A percentile compares a stretch with the other conserved stretches of the same genome.
Evolutionary conservation across 2,888 invertebrate species (phyloP).

Genomic region (Drosophila barbarae): DNA sequence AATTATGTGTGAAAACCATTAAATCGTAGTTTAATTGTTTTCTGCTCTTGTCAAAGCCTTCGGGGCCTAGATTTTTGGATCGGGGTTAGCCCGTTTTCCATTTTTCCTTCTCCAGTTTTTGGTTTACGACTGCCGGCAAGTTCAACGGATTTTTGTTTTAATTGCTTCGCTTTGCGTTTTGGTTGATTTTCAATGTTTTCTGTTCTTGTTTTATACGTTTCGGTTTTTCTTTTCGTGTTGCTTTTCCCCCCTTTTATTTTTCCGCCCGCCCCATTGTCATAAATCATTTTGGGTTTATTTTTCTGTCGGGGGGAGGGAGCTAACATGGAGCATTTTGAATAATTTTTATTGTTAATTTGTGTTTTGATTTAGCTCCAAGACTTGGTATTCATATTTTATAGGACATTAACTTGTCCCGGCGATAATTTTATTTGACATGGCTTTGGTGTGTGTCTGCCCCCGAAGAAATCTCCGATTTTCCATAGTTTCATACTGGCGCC

Average conservation of each 20-base stretch:
- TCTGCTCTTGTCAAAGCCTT: constrained; percentile 53
- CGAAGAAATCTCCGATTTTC: constrained; percentile 26
- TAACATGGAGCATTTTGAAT: constrained; percentile 29
- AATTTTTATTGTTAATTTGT: constrained; percentile 48
- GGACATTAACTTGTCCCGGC: constrained; percentile 61
- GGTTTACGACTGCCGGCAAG: constrained; percentile 57
- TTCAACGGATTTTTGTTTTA: constrained; percentile 63
- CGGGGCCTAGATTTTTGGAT: constrained; percentile 20
- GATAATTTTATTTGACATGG: constrained; percentile 50
- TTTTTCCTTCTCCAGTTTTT: constrained; percentile 35
- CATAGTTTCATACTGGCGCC: constrained; percentile 31
- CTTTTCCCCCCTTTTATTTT: constrained; percentile 29
- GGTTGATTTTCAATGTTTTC: constrained; percentile 49
- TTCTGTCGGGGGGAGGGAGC: constrained; percentile 6
- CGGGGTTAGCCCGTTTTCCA: constrained; percentile 9
- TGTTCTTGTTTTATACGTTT: constrained; percentile 47
- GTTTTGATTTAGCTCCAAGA: constrained; percentile 53
- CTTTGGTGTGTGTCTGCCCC: constrained; percentile 27
- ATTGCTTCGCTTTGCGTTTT: constrained; percentile 60
- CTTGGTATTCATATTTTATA: constrained; percentile 42
- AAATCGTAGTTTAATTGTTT: constrained; percentile 52
- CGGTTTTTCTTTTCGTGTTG: constrained; percentile 12
- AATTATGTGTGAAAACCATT: constrained; percentile 69
- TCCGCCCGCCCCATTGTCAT: constrained; percentile 30
- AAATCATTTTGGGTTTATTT: constrained; percentile 25